Conservation (phyloP, 2,797 vertebrate species). For the Oophaga sylvatica region DNA sequence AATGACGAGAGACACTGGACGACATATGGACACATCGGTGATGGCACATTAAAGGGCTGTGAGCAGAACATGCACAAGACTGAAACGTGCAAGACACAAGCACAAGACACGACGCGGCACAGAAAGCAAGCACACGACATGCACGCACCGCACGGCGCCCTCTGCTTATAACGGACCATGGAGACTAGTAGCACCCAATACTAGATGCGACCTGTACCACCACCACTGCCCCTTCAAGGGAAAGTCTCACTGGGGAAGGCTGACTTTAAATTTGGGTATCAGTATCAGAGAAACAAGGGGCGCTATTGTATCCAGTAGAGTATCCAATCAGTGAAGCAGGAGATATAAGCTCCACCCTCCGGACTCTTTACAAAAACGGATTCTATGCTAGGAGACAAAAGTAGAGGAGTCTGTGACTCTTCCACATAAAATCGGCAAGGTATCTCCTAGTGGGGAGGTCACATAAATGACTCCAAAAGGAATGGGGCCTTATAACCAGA, state of each 20-base stretch:
- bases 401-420: no score
- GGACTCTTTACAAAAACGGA: not conserved
- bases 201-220: not conserved
- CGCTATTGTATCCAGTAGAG: not conserved
- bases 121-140: slow-evolving; percentile 30
- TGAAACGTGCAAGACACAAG: slow-evolving; percentile 28
- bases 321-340: no score
- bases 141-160: slow-evolving; percentile 36
- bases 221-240: not conserved
- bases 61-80: slow-evolving; percentile 10
- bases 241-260: not conserved
- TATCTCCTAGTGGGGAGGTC: no score
- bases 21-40: not conserved
- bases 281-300: not conserved
- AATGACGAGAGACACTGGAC: not conserved
- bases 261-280: not conserved
- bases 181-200: not conserved
- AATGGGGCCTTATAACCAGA: no score
- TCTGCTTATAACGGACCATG: slow-evolving; percentile 57
- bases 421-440: no score
- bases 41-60: not conserved
- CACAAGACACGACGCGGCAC: slow-evolving; percentile 1
- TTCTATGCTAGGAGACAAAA: no score
- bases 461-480: no score
- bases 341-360: no score